Percentiles rank a stretch among this genome's conserved stretches.
These are phyloP conservation scores for Euura saliciscinereae DNA, from an alignment of 1,140 invertebrate species.

Conservation along the genomic window DNA sequence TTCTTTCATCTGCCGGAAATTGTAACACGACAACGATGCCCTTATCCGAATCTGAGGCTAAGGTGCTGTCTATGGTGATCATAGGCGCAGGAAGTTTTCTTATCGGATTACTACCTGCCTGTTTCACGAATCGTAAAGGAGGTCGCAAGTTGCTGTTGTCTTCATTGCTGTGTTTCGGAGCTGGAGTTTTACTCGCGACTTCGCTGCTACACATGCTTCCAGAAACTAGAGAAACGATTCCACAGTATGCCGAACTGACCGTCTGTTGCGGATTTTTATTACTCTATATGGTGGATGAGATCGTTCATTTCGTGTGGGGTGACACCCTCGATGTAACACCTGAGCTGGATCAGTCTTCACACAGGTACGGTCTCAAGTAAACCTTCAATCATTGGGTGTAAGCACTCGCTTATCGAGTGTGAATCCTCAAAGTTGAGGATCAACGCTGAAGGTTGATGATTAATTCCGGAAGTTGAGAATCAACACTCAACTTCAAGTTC, in stretches of 20 bases:
- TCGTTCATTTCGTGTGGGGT: constrained; percentile 69
- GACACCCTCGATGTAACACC: constrained; percentile 28
- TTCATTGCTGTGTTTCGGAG: constrained; percentile 79
- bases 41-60: constrained; percentile 58
- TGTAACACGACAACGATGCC: constrained; percentile 18
- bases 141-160: constrained; percentile 65
- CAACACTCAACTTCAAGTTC: too few species aligned
- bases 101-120: constrained; percentile 70
- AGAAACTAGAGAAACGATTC: constrained; percentile 69
- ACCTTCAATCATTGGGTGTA: too few species aligned
- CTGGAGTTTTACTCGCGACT: constrained; percentile 83
- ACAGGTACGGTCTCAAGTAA: background rate
- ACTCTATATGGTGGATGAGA: constrained; percentile 80
- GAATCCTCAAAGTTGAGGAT: too few species aligned
- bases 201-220: constrained; percentile 83
- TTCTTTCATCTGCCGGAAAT: background rate
- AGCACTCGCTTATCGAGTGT: too few species aligned
- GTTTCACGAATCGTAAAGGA: constrained; percentile 62
- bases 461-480: too few species aligned
- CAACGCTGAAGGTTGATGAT: too few species aligned
- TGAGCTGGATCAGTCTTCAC: background rate
- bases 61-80: constrained; percentile 71
- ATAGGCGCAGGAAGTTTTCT: constrained; percentile 72
- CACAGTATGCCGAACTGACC: constrained; percentile 70
- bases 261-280: constrained; percentile 80